A percentile compares a stretch with the other conserved stretches of the same genome.
These are phyloP conservation scores for Myiothlypis coronata DNA, from an alignment of 2,797 vertebrate genomes.

Conservation along the genomic window DNA sequence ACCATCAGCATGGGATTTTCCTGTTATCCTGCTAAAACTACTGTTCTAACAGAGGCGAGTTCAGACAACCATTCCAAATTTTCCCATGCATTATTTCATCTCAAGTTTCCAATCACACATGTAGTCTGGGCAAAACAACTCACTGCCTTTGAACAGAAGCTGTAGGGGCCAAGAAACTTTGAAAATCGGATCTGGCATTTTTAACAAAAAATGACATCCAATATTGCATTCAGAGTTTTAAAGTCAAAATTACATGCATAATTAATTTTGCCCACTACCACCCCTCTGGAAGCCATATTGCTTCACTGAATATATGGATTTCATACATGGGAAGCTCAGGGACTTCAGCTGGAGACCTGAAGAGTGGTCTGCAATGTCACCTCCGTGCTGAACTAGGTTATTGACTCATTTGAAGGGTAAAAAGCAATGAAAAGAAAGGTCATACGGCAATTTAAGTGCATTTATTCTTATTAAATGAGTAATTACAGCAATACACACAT, in stretches of 20 bases:
- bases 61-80: slow-evolving; percentile 28
- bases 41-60: not conserved
- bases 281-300: not conserved
- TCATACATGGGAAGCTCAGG: not conserved
- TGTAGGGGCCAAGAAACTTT: not conserved
- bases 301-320: not conserved
- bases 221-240: not conserved
- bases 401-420: not conserved
- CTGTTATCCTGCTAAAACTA: slow-evolving; percentile 1
- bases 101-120: not conserved
- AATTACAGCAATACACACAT: not conserved
- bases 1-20: not conserved
- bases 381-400: not conserved
- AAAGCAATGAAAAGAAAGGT: slow-evolving; percentile 23
- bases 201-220: not conserved
- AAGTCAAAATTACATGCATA: not conserved
- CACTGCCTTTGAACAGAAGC: slow-evolving; percentile 21
- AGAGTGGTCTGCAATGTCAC: not conserved
- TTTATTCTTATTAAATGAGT: slow-evolving; percentile 16
- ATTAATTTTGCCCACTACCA: slow-evolving; percentile 13
- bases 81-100: slow-evolving; percentile 21
- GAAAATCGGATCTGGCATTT: not conserved
- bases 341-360: not conserved
- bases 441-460: not conserved
- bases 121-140: slow-evolving; percentile 20